phyloP scores from a whole-genome alignment of 2,113 vertebrate genomes.

The Aspidoscelis tigris region DNA sequence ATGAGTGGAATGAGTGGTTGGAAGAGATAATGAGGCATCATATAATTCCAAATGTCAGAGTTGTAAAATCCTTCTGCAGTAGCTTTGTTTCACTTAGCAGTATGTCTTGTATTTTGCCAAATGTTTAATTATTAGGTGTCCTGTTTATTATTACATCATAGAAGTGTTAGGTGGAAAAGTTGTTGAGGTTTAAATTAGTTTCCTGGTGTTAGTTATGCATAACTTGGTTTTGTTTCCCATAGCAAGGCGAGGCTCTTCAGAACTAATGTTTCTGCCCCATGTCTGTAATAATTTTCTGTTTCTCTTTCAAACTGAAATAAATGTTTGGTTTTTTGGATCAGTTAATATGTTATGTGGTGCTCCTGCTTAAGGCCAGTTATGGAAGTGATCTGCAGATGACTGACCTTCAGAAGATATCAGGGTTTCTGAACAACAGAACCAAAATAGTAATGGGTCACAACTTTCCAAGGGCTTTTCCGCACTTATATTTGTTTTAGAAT shows the following conservation, averaged over 20 bases:
- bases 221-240: background rate
- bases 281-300: background rate
- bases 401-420: no score
- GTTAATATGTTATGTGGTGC: no score
- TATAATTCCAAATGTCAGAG: conserved; percentile 5
- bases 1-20: conserved; percentile 7
- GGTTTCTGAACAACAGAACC: no score
- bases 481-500: no score
- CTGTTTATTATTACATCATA: background rate
- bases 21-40: background rate
- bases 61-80: background rate
- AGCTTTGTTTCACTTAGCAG: conserved; percentile 3
- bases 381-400: no score
- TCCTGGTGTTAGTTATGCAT: background rate
- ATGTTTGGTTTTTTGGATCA: background rate
- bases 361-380: no score
- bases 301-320: background rate
- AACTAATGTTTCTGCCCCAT: background rate
- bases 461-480: no score
- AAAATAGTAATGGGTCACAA: no score
- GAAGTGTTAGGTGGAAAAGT: background rate
- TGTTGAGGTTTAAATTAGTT: background rate
- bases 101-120: background rate
- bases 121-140: background rate
- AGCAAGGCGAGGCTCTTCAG: no score